Base-by-base conservation (phyloP, 2,113 vertebrate genomes). In the Corvus hawaiiensis region DNA sequence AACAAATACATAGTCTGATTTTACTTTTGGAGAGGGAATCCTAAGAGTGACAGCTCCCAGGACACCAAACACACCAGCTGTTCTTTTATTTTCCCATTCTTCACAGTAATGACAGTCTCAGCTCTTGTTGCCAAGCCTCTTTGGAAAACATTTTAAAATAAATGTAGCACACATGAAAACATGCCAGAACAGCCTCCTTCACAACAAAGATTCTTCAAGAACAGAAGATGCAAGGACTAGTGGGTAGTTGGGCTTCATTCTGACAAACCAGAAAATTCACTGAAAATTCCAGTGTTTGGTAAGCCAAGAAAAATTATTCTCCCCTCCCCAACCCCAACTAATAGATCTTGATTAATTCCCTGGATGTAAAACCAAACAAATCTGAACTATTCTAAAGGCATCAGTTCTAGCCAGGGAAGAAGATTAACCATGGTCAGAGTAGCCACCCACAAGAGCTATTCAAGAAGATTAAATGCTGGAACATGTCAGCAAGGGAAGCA, bases 1-100 rank as follows among this genome's bases (percentile, higher is more conserved):
- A 94, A 78, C 37, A 95, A 94, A 94, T 90, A 84, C 21, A 56
- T 84, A 58, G 66, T 85, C 77, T 58, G 49, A 84, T 89, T 94
- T 96, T 93, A 92, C 73, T 93, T 92, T 93, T 84, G 68, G 68
- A 92, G 44, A 21, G 73, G 64, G 89, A 89, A 74, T 95, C 95
- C 89, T 55, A 55, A 59, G 78, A 78, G 73, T 59, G 32, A 80
- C 81, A 96, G 69, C 48, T 83, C 89, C 41, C 72, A 85, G 69
- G 79, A 94, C 88, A 92, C 84, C 55, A 84, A 89, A 90, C 59
- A 77, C 49, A 83, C 79, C 93, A 95, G 89, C 74, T 94, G 81
- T 75, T 96, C 63, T 67, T 77, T 75, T 96, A 68, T 82, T 90
- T 84, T 41, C 13, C 66, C 8, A 5, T 67, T 71, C 67, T 75